These are phyloP conservation scores for Syrista parreyssii DNA, from an alignment of 2,888 invertebrate species.

Conservation along the genomic window DNA sequence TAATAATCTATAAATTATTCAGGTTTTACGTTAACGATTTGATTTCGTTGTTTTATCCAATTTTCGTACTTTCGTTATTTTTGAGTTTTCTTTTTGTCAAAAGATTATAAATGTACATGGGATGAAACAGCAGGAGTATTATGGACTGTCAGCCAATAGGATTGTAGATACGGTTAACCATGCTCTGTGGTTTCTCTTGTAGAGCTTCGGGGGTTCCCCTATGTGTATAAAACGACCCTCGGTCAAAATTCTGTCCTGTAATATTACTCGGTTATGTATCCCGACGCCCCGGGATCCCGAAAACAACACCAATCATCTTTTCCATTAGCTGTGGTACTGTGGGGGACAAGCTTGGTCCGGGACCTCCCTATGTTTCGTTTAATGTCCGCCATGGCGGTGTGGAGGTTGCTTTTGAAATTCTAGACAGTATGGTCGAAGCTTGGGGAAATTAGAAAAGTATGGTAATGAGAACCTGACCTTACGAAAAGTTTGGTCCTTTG, in stretches of 20 bases:
- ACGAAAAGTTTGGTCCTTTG: not conserved
- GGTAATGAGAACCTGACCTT: not conserved
- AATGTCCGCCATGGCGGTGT: not conserved
- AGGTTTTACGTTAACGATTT: not conserved
- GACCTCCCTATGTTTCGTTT: not conserved
- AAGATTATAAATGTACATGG: not conserved
- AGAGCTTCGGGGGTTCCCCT: slow-evolving; percentile 10
- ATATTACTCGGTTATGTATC: slow-evolving; percentile 3
- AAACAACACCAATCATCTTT: slow-evolving; percentile 9
- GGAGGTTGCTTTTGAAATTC: not conserved
- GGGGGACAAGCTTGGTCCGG: not conserved
- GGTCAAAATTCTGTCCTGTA: slow-evolving; percentile 3
- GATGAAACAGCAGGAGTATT: slow-evolving; percentile 5
- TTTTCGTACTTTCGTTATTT: not conserved
- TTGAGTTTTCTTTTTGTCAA: not conserved
- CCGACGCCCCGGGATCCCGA: slow-evolving; percentile 6
- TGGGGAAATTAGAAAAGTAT: not conserved
- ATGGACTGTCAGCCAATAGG: not conserved
- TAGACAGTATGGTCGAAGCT: not conserved
- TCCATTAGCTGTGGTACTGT: slow-evolving; percentile 1
- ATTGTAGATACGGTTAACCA: not conserved
- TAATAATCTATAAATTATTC: not conserved
- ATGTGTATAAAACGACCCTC: slow-evolving; percentile 1
- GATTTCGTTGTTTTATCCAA: not conserved
- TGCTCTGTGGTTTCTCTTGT: not conserved